A percentile compares a stretch with the other conserved stretches of the same genome.
These are phyloP conservation scores for Podarcis muralis DNA, from an alignment of 2,113 vertebrate genomes.

Conservation along the genomic window DNA sequence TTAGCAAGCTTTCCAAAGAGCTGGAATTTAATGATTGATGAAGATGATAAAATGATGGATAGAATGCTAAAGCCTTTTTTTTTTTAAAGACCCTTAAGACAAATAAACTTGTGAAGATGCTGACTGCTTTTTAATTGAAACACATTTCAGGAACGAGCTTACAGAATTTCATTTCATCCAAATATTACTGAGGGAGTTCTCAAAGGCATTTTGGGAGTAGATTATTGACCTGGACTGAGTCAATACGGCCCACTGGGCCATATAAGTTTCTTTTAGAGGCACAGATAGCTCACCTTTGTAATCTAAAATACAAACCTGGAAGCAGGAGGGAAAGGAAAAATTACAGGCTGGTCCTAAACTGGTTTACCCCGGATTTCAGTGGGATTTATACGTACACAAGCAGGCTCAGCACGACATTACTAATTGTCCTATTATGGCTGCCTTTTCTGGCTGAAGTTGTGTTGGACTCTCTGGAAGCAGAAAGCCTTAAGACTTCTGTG, in stretches of 20 bases:
- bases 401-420: not conserved
- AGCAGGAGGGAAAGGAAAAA: fast-evolving
- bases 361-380: not conserved
- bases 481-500: not conserved
- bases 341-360: not conserved
- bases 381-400: not conserved
- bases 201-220: not conserved
- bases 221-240: not conserved
- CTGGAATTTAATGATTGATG: conserved; percentile 58
- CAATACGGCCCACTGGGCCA: not conserved
- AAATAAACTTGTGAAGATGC: conserved; percentile 61
- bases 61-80: conserved; percentile 47
- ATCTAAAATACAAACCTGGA: not conserved
- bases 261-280: not conserved
- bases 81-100: conserved; percentile 33
- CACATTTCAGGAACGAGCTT: conserved; percentile 66
- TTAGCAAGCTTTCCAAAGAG: conserved; percentile 31
- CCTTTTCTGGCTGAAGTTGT: not conserved
- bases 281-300: not conserved
- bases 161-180: conserved; percentile 65
- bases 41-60: conserved; percentile 55
- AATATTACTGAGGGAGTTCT: not conserved
- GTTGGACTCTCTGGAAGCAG: not conserved
- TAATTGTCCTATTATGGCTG: not conserved
- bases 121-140: conserved; percentile 65